Base-by-base conservation (phyloP, 2,113 vertebrate species). In the Acanthisitta chloris region DNA sequence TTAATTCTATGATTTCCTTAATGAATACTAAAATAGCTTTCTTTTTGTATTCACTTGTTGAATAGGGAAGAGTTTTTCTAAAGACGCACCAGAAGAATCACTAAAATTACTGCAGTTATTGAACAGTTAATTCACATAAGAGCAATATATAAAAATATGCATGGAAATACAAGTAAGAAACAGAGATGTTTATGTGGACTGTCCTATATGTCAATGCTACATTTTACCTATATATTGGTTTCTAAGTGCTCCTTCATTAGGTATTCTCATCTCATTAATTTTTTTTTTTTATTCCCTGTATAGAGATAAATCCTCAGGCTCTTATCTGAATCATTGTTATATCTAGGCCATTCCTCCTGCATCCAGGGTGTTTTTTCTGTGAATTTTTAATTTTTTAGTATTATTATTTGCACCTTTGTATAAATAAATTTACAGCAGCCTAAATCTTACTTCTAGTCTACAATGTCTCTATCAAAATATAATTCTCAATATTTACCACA, bases 1-100 rank as follows among this genome's bases (percentile, higher is more conserved):
- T 48, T 25, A 78, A 12, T 81, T 87, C 48, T 64, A 33, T 67
- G 81, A 79, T 74, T 65, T 85, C 85, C 40, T 77, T 65, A 91
- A 48, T 51, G 5, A 86, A 88, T 55, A 23, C 8, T 69, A 65
- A 86, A 92, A 80, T 65, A 83, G 14, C 10, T 54, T 54, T 51
- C 4, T 64, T 80, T 76, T 51, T 74, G 3, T 28, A 88, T 77
- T 82, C 66, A 76, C 23, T 77, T 93, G n/a, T 64, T 72, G 71
- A 91, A 65, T 31, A 33, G 5, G 9, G 24, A 86, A 79, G 42
- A 81, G 14, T 48, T 88, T 65, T 76, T 76, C 66, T 77, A n/a
- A 78, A 85, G 20, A 76, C 17, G 9, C 23, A 89, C 14, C 33
- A 88, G 38, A 85, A 92, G 17, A 51, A 79, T 57, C 62, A 87